phyloP scores from a whole-genome alignment of 2,888 invertebrate genomes.

The Bugula neritina region DNA sequence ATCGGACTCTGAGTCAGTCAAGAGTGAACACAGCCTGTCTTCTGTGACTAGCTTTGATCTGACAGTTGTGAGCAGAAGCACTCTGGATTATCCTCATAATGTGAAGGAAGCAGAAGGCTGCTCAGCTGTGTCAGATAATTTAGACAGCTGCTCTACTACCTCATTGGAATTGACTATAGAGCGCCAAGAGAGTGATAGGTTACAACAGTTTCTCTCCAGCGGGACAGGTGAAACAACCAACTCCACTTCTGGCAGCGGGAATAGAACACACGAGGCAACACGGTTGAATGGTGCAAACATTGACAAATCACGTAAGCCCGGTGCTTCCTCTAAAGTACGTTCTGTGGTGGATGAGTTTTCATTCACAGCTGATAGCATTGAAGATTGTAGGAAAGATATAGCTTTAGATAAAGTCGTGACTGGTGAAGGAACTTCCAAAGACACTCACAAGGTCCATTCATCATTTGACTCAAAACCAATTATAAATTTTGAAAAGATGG shows the following conservation, averaged over 20 bases:
- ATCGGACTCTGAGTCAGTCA: background rate
- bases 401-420: too few species aligned
- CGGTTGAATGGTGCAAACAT: background rate
- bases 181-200: background rate
- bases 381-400: too few species aligned
- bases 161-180: too few species aligned
- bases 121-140: too few species aligned
- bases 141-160: too few species aligned
- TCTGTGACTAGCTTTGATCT: background rate
- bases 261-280: background rate
- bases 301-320: background rate
- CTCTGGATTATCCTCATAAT: too few species aligned
- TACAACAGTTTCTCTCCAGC: background rate
- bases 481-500: slow-evolving; percentile 23
- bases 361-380: background rate
- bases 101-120: too few species aligned
- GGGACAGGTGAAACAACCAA: background rate
- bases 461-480: background rate
- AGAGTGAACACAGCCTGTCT: background rate
- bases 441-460: background rate
- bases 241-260: background rate
- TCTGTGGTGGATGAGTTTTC: background rate
- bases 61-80: background rate
- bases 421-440: too few species aligned
- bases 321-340: background rate